Evolutionary conservation across 35 echinoderm and acorn worm species (phyloP).

Genomic region (Ophiothrix spiculata): DNA sequence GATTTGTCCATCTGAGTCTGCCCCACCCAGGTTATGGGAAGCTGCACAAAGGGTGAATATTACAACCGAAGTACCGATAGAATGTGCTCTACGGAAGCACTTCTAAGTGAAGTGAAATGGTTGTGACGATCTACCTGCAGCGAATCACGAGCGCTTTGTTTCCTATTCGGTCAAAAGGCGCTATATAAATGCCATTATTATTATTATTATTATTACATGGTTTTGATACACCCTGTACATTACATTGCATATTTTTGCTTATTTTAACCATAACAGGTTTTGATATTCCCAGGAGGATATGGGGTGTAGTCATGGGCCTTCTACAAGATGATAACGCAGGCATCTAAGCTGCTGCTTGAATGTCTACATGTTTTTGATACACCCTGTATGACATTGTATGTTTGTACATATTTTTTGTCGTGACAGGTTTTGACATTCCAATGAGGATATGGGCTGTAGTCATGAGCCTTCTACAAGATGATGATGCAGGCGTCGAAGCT

Average conservation of each 20-base stretch:
- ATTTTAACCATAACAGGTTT: not conserved
- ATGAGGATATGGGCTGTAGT: constrained; percentile 36
- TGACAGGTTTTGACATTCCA: not conserved
- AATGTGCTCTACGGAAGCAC: too few species aligned
- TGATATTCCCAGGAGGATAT: not conserved
- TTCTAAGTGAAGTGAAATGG: too few species aligned
- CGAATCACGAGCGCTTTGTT: too few species aligned
- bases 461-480: constrained; percentile 40
- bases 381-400: not conserved
- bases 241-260: not conserved
- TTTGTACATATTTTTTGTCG: not conserved
- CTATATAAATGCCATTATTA: too few species aligned
- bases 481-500: constrained; percentile 20
- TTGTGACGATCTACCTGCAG: too few species aligned
- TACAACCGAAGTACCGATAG: too few species aligned
- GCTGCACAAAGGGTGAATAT: too few species aligned
- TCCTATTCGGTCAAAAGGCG: too few species aligned
- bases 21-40: too few species aligned
- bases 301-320: not conserved
- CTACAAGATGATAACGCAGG: not conserved
- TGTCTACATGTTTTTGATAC: not conserved
- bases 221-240: too few species aligned
- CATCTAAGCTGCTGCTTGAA: not conserved
- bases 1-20: too few species aligned
- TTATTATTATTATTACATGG: too few species aligned